Evolutionary conservation across 2,888 invertebrate species (phyloP).

Genomic region (Gastracanthus pulcherrimus): DNA sequence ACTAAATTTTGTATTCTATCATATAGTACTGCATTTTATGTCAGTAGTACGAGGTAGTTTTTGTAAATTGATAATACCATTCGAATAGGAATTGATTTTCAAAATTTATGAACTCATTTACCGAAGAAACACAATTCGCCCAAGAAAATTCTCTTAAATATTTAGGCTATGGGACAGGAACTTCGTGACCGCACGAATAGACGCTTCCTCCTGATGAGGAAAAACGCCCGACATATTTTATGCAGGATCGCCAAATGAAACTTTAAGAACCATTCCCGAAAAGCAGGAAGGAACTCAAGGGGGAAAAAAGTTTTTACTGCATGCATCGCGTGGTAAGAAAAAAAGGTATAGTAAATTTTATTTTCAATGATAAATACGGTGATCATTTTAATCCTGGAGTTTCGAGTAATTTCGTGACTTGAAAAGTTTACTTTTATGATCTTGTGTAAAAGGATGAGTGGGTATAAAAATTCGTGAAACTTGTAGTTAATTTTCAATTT

Average conservation of each 20-base stretch:
- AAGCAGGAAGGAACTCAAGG: background rate
- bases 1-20: too few relatives aligned
- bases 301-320: background rate
- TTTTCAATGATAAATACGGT: background rate
- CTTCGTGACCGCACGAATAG: background rate
- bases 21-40: background rate
- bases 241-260: conserved; percentile 25
- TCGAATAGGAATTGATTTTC: conserved; percentile 15
- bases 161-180: background rate
- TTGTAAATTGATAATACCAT: conserved; percentile 1
- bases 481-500: background rate
- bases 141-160: conserved; percentile 8
- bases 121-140: background rate
- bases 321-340: background rate
- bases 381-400: background rate
- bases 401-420: background rate
- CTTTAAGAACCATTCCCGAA: conserved; percentile 12
- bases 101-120: conserved; percentile 31
- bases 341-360: background rate
- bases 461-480: conserved; percentile 12
- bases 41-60: background rate
- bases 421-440: background rate
- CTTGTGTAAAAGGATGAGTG: background rate
- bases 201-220: conserved; percentile 10
- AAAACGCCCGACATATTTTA: conserved; percentile 12